These are phyloP conservation scores for Iguana delicatissima DNA, from an alignment of 2,797 vertebrate species.

Conservation along the genomic window DNA sequence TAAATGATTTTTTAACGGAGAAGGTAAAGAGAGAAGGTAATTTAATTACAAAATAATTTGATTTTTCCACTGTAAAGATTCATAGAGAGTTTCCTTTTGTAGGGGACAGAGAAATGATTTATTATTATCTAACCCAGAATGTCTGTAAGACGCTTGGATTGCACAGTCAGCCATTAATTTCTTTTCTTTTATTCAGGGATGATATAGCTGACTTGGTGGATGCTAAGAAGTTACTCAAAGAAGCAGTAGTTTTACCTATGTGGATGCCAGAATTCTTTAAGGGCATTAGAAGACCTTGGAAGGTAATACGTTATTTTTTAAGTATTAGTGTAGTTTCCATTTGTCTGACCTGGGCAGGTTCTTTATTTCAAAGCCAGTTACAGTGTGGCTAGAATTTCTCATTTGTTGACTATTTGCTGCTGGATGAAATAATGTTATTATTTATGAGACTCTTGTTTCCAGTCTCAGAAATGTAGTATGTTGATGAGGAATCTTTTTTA, in stretches of 20 bases:
- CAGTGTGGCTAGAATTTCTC: not conserved
- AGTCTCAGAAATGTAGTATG: not conserved
- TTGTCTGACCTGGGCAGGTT: not conserved
- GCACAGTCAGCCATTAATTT: constrained; percentile 20
- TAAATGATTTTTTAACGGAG: not conserved
- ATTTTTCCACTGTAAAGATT: not conserved
- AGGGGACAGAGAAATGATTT: not conserved
- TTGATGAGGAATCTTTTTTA: not conserved
- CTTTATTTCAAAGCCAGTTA: too few relatives aligned
- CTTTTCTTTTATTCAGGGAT: constrained; percentile 82
- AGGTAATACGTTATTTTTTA: constrained; percentile 81
- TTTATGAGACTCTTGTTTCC: not conserved
- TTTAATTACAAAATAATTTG: not conserved
- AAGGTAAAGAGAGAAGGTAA: not conserved
- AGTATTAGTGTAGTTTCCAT: constrained; percentile 48
- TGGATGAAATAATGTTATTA: not conserved
- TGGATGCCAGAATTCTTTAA: constrained; percentile 99
- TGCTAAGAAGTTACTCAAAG: constrained; percentile 95
- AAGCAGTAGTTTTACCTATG: constrained; percentile 97
- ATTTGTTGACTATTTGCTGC: constrained; percentile 1
- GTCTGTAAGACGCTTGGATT: not conserved
- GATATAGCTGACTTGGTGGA: constrained; percentile 96
- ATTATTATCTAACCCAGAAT: constrained; percentile 4
- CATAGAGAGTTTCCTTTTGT: not conserved
- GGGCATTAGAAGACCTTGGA: constrained; percentile 96